Base-by-base conservation (phyloP, 1,140 invertebrate species). In the Formica exsecta region DNA sequence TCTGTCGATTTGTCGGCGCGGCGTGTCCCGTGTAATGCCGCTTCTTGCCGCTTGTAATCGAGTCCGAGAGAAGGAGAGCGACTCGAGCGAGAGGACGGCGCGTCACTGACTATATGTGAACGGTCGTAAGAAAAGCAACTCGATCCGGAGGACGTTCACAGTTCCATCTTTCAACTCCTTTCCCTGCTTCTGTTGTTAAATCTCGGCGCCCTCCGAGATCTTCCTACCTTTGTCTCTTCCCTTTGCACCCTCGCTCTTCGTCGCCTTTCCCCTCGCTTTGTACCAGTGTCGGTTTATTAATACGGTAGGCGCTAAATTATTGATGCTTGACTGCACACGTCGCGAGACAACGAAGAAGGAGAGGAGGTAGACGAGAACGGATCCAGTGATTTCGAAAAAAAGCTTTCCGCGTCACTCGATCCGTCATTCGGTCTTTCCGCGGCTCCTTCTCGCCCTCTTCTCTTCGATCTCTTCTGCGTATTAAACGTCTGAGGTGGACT, bases 1-100 rank as follows among this genome's bases (percentile, higher is more conserved):
- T 94, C 92, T 88, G 91, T 93, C 94, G 93, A 95, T 95, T 94
- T 95, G 93, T 94, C 93, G 93, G 93, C 93, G 88, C 91, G 91
- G 77, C 92, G 92, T 92, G 93, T 93, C 90, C 89, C 92, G 91
- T 94, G 93, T 94, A 93, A 94, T 93, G 92, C 62, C 75, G 68
- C 83, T 94, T 94, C 92, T 94, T 94, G 92, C 80, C 75, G 89
- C 79, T 94, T 94, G 93, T 94, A 94, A 94, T 94, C 93, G 94
- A 93, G 89, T 81, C 70, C 41, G 83, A 73, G 68, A 62, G 59
- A 87, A 89, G 87, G 84, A 77, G 88, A 68, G 85, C 74, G 77
- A 90, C 71, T 85, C 83, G 90, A 88, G 89, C 86, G 87, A 89
- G 87, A 89, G 81, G 76, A 84, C 83, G 89, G 92, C 92, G 92